A percentile compares a stretch with the other conserved stretches of the same genome.
These are phyloP conservation scores for Oceanites oceanicus DNA, from an alignment of 2,113 vertebrate species.

Conservation along the genomic window DNA sequence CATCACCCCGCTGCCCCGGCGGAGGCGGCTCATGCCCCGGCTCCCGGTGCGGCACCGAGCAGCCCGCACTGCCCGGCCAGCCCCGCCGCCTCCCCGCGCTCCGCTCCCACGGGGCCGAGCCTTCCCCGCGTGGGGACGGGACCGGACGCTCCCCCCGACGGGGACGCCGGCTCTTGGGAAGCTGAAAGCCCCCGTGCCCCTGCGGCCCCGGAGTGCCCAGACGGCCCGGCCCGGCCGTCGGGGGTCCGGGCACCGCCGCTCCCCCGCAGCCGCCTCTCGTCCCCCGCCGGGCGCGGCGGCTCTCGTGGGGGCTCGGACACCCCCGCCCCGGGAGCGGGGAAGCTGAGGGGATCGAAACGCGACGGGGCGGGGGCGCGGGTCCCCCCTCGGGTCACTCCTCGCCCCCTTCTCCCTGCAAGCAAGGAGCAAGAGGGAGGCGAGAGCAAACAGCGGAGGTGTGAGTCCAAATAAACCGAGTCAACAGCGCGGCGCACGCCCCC, in stretches of 20 bases:
- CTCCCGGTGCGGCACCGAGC: not conserved
- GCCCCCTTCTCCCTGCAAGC: not conserved
- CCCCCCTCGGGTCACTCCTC: not conserved
- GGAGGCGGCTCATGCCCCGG: not conserved
- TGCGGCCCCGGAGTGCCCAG: not conserved
- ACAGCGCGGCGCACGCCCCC: conserved; percentile 22
- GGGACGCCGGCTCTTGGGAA: not conserved
- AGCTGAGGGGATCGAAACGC: not conserved
- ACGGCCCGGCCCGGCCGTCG: not conserved
- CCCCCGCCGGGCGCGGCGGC: not conserved
- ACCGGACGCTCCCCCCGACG: not conserved
- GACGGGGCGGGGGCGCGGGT: not conserved
- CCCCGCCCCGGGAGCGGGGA: not conserved
- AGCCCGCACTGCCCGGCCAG: not conserved
- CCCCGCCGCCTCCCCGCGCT: not conserved
- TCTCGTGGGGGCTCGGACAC: not conserved
- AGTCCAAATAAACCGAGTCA: not conserved
- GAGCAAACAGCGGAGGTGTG: not conserved
- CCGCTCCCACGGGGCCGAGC: not conserved
- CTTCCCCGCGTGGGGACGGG: not conserved
- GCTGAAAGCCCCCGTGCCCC: not conserved
- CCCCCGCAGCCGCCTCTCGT: not conserved
- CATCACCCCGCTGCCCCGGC: not conserved
- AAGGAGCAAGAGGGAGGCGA: not conserved
- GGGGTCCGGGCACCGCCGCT: not conserved